These are phyloP conservation scores for Alexandromys fortis DNA, from an alignment of 2,113 vertebrate species.

Conservation along the genomic window DNA sequence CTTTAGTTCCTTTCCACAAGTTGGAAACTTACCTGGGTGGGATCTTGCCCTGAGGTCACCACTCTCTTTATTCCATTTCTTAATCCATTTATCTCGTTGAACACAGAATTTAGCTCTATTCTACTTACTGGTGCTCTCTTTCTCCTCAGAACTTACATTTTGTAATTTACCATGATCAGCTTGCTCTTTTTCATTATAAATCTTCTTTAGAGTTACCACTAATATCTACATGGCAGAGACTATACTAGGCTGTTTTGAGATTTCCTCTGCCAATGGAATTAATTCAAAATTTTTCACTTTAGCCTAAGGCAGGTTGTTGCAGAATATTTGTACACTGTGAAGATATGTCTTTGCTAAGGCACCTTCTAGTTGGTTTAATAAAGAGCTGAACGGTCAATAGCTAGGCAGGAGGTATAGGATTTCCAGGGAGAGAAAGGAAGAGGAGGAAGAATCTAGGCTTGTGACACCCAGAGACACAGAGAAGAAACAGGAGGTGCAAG, in stretches of 20 bases:
- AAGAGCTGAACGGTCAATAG: background rate
- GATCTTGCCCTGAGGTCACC: background rate
- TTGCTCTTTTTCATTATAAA: background rate
- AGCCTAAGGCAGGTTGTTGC: background rate
- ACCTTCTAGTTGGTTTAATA: background rate
- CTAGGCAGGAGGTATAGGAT: background rate
- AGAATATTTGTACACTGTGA: background rate
- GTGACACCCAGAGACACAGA: background rate
- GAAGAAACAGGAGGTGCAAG: background rate
- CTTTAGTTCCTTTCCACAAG: background rate
- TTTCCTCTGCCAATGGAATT: background rate
- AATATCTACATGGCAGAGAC: background rate
- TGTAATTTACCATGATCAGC: background rate
- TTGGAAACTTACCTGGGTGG: background rate
- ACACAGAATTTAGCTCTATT: background rate
- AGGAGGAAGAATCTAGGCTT: background rate
- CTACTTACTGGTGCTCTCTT: background rate
- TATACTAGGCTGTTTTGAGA: background rate
- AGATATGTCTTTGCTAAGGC: background rate
- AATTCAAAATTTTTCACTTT: background rate
- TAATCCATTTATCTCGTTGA: background rate
- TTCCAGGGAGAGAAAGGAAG: background rate
- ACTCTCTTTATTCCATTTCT: background rate
- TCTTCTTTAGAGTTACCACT: background rate
- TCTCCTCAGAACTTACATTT: background rate